These are phyloP conservation scores for Drosophila limbata DNA, from an alignment of 2,888 invertebrate genomes.

Conservation along the genomic window DNA sequence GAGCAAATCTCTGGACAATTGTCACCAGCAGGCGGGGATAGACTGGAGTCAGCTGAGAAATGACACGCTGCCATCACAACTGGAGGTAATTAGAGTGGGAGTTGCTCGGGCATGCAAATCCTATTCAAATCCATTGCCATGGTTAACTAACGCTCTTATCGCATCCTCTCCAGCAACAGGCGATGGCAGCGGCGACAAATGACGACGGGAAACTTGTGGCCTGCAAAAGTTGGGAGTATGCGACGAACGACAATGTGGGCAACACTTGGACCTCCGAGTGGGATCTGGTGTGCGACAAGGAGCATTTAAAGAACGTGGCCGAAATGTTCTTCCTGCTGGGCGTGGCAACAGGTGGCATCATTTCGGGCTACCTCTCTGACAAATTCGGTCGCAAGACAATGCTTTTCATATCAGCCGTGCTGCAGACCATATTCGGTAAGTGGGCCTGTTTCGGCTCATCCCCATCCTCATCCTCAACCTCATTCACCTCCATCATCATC, in stretches of 20 bases:
- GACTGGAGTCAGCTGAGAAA: slow-evolving; percentile 81
- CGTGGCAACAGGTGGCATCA: slow-evolving; percentile 91
- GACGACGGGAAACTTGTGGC: slow-evolving; percentile 85
- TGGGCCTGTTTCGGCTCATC: no score
- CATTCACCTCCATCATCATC: slow-evolving; percentile 8
- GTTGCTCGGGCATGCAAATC: slow-evolving; percentile 16
- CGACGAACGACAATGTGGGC: slow-evolving; percentile 86
- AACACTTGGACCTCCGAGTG: slow-evolving; percentile 91
- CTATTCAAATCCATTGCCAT: slow-evolving; percentile 24
- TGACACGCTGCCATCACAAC: slow-evolving; percentile 48
- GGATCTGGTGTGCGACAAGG: slow-evolving; percentile 91
- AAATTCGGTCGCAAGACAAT: slow-evolving; percentile 92
- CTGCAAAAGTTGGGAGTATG: slow-evolving; percentile 89
- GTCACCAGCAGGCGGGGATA: slow-evolving; percentile 87
- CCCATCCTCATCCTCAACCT: slow-evolving; percentile 6
- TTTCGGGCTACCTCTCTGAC: slow-evolving; percentile 92
- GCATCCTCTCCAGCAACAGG: slow-evolving; percentile 41
- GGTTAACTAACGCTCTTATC: slow-evolving; percentile 22
- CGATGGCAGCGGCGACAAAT: slow-evolving; percentile 21
- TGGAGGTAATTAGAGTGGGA: slow-evolving; percentile 63
- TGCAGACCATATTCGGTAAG: slow-evolving; percentile 89
- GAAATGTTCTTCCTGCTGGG: slow-evolving; percentile 92
- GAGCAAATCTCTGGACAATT: slow-evolving; percentile 88
- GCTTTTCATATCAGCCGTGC: slow-evolving; percentile 89
- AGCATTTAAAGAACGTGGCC: slow-evolving; percentile 89